Evolutionary conservation across 30 jellyfish, hydroid and myxozoan species (phyloP), one percentile per base, ranked within the genome.

Genomic region (Aurelia coerulea): DNA sequence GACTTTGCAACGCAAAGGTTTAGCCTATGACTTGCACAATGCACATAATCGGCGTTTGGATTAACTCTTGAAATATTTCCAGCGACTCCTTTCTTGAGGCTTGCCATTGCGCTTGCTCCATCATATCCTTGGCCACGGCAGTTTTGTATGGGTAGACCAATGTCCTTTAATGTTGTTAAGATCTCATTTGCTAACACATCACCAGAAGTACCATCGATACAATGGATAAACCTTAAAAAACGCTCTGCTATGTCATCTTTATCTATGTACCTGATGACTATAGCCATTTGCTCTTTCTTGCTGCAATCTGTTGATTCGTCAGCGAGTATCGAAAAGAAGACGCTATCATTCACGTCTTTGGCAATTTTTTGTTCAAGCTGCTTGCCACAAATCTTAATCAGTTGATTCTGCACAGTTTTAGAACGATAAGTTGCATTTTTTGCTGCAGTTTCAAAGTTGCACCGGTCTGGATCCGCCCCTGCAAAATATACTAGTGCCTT

Each of bases 11-110:
- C 92, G 74, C 77, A 76, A 56, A 86, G 59, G 19, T 78, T 86
- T 17, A 86, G 62, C 35, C 65, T 23, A 39, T 86, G 94, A 59
- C 94, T 68, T 17, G 62, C 78, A 32, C 88, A 79, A 66, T 86
- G 95, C n/a, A 86, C 95, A 52, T 59, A 80, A 34, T 81, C 17
- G 10, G 91, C 96, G 23, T 80, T 68, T n/a, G 85, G 96, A 69
- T 80, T 64, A 32, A 39, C 37, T 13, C 16, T 32, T 31, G 23
- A 34, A 78, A 88, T 62, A 29, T 32, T n/a, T 31, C 91, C 80
- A 11, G 96, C 83, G 5, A 81, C 69, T 19, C 96, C 96, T 14
- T 53, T 88, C 12, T 46, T 41, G 17, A 74, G 68, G 51, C 93
- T 60, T 16, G 93, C 17, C 90, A 84, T 68, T 41, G 88, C 39